These are phyloP conservation scores for Phaonia tiefii DNA, from an alignment of 2,888 invertebrate genomes.

Conservation along the genomic window DNA sequence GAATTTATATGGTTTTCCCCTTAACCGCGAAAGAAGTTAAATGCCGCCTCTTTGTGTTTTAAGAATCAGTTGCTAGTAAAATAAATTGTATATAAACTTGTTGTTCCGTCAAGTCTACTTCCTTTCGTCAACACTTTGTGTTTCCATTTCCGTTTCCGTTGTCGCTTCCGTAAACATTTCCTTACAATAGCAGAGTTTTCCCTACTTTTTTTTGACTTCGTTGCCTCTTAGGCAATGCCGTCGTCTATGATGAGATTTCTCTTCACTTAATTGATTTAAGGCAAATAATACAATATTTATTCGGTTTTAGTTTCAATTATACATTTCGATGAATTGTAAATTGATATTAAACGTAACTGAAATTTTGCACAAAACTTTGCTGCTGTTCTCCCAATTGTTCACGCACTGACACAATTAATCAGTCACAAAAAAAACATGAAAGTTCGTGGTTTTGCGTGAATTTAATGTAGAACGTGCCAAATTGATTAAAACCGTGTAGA, in stretches of 20 bases:
- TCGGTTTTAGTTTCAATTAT: neutral
- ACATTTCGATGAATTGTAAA: constrained; percentile 7
- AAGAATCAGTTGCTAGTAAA: neutral
- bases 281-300: constrained; percentile 15
- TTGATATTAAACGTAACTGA: neutral
- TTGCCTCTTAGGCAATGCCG: neutral
- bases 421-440: too few relatives aligned
- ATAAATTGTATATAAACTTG: neutral
- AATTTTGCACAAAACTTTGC: neutral
- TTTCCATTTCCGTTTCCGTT: constrained; percentile 2
- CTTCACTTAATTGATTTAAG: constrained; percentile 2
- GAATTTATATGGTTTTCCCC: too few relatives aligned
- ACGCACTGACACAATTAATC: too few relatives aligned
- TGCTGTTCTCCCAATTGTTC: too few relatives aligned
- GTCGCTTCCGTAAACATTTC: neutral
- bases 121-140: neutral
- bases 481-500: too few relatives aligned
- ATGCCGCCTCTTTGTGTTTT: too few relatives aligned
- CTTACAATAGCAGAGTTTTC: neutral
- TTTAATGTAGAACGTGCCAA: too few relatives aligned
- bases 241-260: neutral
- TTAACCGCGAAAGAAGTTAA: too few relatives aligned
- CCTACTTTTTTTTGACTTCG: too few relatives aligned
- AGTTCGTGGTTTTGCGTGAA: too few relatives aligned
- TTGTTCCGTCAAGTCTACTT: neutral